A percentile compares a stretch with the other conserved stretches of the same genome.
Evolutionary conservation across 1,140 invertebrate genomes (phyloP).

Genomic region (Drosophila eugracilis): DNA sequence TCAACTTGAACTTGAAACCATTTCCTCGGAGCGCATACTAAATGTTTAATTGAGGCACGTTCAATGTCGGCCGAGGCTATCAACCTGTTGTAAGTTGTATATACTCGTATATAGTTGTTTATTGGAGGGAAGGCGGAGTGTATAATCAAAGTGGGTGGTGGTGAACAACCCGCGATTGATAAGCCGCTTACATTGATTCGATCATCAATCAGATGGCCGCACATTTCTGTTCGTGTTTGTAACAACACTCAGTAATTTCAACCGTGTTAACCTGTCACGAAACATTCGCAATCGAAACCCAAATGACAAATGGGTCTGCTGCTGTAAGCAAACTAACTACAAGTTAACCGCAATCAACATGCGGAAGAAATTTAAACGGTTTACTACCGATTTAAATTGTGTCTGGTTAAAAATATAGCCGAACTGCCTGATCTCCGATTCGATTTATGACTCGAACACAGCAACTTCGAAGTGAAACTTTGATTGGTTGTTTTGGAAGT

Average conservation of each 20-base stretch:
- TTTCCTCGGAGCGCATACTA: constrained; percentile 52
- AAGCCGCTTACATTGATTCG: constrained; percentile 45
- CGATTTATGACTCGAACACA: constrained; percentile 21
- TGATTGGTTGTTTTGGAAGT: neutral
- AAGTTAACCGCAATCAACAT: constrained; percentile 24
- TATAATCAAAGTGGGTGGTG: neutral
- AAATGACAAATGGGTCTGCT: constrained; percentile 40
- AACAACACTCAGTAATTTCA: constrained; percentile 24
- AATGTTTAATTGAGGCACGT: constrained; percentile 66
- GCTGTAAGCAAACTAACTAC: constrained; percentile 37
- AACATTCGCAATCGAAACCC: constrained; percentile 21
- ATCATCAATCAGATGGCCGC: constrained; percentile 50
- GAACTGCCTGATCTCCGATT: neutral
- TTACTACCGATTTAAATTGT: constrained; percentile 25
- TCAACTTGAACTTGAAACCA: constrained; percentile 77
- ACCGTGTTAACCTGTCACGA: constrained; percentile 40
- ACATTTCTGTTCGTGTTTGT: constrained; percentile 34
- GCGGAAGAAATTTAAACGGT: constrained; percentile 42
- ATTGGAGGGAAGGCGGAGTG: neutral
- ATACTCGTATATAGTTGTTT: constrained; percentile 22
- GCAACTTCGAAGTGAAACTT: neutral
- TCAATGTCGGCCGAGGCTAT: constrained; percentile 37
- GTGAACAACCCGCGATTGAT: constrained; percentile 46
- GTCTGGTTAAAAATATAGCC: constrained; percentile 13
- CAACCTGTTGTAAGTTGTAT: constrained; percentile 59